Evolutionary conservation across 2,888 invertebrate species (phyloP).

Genomic region (Sisyra terminalis): DNA sequence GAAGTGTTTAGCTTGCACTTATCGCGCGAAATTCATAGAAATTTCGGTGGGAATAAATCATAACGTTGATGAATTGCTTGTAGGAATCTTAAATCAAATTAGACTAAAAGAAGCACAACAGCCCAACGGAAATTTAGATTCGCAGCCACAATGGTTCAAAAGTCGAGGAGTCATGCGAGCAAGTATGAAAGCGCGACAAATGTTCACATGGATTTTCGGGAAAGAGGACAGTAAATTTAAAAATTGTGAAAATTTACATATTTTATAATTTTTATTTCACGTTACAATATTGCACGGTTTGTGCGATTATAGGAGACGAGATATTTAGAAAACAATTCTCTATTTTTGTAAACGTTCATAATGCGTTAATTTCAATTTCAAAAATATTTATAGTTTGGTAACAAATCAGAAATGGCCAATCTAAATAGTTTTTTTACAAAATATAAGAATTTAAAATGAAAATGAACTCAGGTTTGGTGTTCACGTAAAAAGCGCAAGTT

Average conservation of each 20-base stretch:
- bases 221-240: slow-evolving; percentile 85
- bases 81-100: slow-evolving; percentile 84
- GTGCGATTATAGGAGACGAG: background rate
- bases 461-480: too few relatives aligned
- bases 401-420: too few relatives aligned
- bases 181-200: slow-evolving; percentile 79
- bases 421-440: too few relatives aligned
- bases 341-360: background rate
- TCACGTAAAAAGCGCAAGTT: too few relatives aligned
- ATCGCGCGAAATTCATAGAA: slow-evolving; percentile 86
- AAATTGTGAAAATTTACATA: slow-evolving; percentile 79
- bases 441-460: too few relatives aligned
- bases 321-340: background rate
- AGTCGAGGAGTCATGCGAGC: slow-evolving; percentile 69
- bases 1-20: slow-evolving; percentile 78
- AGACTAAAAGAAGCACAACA: slow-evolving; percentile 59
- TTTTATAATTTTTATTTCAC: slow-evolving; percentile 44
- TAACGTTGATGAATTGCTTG: slow-evolving; percentile 89
- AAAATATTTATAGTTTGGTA: background rate
- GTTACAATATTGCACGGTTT: background rate
- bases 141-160: slow-evolving; percentile 59
- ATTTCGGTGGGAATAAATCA: slow-evolving; percentile 94
- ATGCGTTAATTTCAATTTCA: background rate
- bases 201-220: slow-evolving; percentile 82
- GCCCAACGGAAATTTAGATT: slow-evolving; percentile 22